Conservation (phyloP, 2,888 invertebrate species). For the Bellardia pandia region DNA sequence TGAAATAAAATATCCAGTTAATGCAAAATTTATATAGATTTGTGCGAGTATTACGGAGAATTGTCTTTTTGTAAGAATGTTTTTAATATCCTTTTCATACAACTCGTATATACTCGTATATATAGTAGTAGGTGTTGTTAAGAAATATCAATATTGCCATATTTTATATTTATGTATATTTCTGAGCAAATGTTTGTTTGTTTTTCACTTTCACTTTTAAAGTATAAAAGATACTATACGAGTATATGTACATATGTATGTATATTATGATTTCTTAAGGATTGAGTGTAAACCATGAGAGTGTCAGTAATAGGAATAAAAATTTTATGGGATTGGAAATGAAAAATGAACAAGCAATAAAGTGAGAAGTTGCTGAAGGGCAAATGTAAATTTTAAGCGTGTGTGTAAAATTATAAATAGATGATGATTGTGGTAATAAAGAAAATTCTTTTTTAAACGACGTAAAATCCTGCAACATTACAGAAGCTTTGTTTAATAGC, state of each 20-base stretch:
- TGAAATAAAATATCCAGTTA: slow-evolving; percentile 11
- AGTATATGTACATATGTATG: not conserved
- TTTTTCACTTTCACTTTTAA: not conserved
- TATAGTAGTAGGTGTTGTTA: not conserved
- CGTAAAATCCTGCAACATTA: too few species aligned
- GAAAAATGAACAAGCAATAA: too few species aligned
- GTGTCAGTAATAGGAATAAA: not conserved
- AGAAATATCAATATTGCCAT: slow-evolving; percentile 16
- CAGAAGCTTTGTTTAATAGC: too few species aligned
- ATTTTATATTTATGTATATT: not conserved
- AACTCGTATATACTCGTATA: too few species aligned
- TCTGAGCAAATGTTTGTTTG: not conserved
- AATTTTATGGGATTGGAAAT: not conserved
- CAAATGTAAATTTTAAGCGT: too few species aligned
- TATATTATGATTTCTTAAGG: not conserved
- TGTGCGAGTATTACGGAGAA: not conserved
- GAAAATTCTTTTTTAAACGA: too few species aligned
- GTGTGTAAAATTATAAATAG: too few species aligned
- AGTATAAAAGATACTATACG: too few species aligned
- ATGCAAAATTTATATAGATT: not conserved
- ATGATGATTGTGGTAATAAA: too few species aligned
- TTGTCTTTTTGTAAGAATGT: not conserved
- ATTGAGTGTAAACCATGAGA: not conserved
- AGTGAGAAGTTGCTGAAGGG: too few species aligned
- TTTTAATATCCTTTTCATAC: slow-evolving; percentile 21